Evolutionary conservation across 2,888 invertebrate genomes (phyloP).

Genomic region (Sarcophaga subvicina): DNA sequence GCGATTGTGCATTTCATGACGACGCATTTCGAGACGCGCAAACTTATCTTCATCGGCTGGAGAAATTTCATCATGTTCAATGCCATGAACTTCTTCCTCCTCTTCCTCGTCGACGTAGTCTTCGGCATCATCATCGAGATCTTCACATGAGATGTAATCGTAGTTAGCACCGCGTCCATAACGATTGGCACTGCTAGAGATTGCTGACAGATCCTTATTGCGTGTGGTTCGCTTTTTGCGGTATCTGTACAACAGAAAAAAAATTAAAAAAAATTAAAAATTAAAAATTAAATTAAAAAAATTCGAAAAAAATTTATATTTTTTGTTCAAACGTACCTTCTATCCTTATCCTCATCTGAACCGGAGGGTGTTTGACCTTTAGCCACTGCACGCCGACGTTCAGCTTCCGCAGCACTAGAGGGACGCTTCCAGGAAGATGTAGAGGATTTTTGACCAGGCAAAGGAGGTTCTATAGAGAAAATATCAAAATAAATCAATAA

Average conservation of each 20-base stretch:
- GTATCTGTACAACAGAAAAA: slow-evolving; percentile 73
- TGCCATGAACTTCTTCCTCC: slow-evolving; percentile 70
- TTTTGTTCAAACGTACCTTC: slow-evolving; percentile 78
- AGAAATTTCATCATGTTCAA: slow-evolving; percentile 71
- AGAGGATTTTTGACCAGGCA: slow-evolving; percentile 76
- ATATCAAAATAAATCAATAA: not conserved
- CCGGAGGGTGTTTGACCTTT: slow-evolving; percentile 80
- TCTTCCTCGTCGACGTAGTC: slow-evolving; percentile 77
- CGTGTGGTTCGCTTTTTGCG: slow-evolving; percentile 83
- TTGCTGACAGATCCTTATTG: slow-evolving; percentile 74
- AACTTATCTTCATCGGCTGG: slow-evolving; percentile 81
- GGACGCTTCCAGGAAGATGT: slow-evolving; percentile 83
- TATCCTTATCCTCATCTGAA: slow-evolving; percentile 84
- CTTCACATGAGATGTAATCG: slow-evolving; percentile 80
- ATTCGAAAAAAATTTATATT: too few species aligned
- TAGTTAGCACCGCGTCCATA: slow-evolving; percentile 76
- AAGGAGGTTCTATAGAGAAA: slow-evolving; percentile 62
- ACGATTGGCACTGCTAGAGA: slow-evolving; percentile 45
- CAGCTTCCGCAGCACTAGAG: slow-evolving; percentile 84
- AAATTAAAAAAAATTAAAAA: too few species aligned
- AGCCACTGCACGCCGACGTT: slow-evolving; percentile 79
- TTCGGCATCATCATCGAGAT: slow-evolving; percentile 78
- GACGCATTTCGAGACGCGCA: slow-evolving; percentile 80
- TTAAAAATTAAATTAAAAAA: too few species aligned
- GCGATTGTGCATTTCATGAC: slow-evolving; percentile 81